Percentiles rank a stretch among this genome's conserved stretches.
Evolutionary conservation across 2,797 vertebrate genomes (phyloP).

Genomic region (Anomalospiza imberbis): DNA sequence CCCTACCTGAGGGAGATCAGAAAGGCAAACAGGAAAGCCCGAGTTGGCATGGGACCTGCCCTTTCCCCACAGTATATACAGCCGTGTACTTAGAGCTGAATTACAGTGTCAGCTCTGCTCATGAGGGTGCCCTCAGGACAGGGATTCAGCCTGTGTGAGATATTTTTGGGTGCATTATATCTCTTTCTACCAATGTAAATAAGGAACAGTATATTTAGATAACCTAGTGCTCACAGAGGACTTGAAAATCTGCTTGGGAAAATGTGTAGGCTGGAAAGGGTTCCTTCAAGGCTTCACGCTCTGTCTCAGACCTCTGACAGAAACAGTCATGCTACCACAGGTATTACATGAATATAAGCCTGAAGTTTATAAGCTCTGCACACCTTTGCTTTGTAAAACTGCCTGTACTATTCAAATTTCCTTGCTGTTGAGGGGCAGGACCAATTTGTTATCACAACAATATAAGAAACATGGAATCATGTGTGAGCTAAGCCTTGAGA

Average conservation of each 20-base stretch:
- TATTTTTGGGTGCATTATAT: background rate
- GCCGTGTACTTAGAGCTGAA: accelerated
- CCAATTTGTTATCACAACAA: accelerated
- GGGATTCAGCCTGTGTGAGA: background rate
- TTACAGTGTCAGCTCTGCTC: background rate
- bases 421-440: background rate
- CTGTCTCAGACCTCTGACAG: background rate
- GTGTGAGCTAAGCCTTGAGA: background rate
- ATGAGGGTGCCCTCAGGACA: background rate
- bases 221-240: background rate
- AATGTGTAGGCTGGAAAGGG: background rate
- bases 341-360: background rate
- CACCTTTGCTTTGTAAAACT: background rate
- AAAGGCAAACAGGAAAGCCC: background rate
- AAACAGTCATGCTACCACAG: background rate
- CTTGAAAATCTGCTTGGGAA: background rate
- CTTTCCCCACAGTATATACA: background rate
- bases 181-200: background rate
- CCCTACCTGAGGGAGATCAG: background rate
- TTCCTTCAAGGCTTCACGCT: background rate
- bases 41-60: accelerated
- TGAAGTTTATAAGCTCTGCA: background rate
- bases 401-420: background rate
- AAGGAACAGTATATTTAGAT: background rate
- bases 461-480: background rate